Evolutionary conservation across 2,888 invertebrate genomes (phyloP).

Genomic region (Furcula furcula): DNA sequence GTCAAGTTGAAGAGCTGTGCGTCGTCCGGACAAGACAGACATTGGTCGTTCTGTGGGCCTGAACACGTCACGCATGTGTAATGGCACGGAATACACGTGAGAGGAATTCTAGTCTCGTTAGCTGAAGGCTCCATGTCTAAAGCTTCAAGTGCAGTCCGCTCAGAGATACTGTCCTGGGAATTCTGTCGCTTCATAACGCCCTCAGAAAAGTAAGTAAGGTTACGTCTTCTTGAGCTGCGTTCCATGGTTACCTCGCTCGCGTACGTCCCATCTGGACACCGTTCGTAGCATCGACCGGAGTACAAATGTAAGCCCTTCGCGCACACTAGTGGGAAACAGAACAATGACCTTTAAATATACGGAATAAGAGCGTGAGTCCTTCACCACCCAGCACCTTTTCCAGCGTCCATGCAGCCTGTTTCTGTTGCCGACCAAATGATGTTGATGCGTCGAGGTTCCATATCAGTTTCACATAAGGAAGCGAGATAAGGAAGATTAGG

Average conservation of each 20-base stretch:
- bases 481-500: constrained; percentile 43
- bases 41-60: constrained; percentile 87
- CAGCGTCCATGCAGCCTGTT: constrained; percentile 74
- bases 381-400: constrained; percentile 71
- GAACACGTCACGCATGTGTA: constrained; percentile 87
- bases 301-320: constrained; percentile 81
- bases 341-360: constrained; percentile 62
- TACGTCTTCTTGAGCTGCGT: constrained; percentile 66
- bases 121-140: constrained; percentile 56
- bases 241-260: constrained; percentile 63
- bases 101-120: constrained; percentile 46
- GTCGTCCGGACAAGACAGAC: constrained; percentile 85
- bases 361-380: constrained; percentile 48
- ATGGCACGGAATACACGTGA: constrained; percentile 85
- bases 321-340: constrained; percentile 85
- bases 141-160: constrained; percentile 52
- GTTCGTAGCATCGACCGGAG: constrained; percentile 81
- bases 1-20: constrained; percentile 76
- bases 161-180: constrained; percentile 32
- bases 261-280: constrained; percentile 81
- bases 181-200: constrained; percentile 51
- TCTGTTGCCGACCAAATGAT: constrained; percentile 59
- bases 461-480: constrained; percentile 46
- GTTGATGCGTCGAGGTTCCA: constrained; percentile 55
- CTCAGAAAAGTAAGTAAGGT: constrained; percentile 58